Evolutionary conservation across 2,113 vertebrate genomes (phyloP), one percentile per base, ranked within the genome.

Genomic region (Dasyprocta punctata): DNA sequence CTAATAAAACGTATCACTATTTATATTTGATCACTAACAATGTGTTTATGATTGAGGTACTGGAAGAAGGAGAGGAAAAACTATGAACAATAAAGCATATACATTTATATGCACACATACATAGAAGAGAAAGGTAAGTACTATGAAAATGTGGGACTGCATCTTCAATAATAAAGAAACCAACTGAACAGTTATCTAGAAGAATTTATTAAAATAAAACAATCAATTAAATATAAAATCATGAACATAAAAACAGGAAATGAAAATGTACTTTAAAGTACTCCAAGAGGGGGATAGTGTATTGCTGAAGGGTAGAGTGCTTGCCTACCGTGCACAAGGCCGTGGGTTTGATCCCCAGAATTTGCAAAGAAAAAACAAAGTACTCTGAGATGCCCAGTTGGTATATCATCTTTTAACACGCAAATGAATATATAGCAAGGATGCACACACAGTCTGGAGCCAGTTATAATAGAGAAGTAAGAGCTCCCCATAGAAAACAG

Each of bases 181-280:
- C 49, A 41, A 41, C 1, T 60, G 38, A 52, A 56, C 17, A 65
- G 33, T 77, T 77, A 80, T 47, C 41, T 83, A 65, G 44, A 89
- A 90, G 36, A 77, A 1, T n/a, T 82, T 65, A 95, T 71, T 90
- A 58, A 75, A 95, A 61, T 33, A 44, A 89, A 80, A 92, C 14
- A 5, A 41, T 56, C n/a, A 33, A n/a, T 47, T 89, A 86, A 91
- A 82, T 22, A 36, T 58, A 86, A 65, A 90, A 86, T 44, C 26
- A 71, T 88, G 30, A 86, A 88, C 54, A 75, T n/a, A 19, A 73
- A 19, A 91, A 56, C 85, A 26, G 19, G 20, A 71, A 56, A 82
- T 16, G 5, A 1, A 60, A 80, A 73, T 69, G 1, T 85, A 12
- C 52, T 84, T 87, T 63, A 81, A 33, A 49, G 75, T 49, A 33